Base-by-base conservation (phyloP, 2,888 invertebrate species). In the Brenthis ino region DNA sequence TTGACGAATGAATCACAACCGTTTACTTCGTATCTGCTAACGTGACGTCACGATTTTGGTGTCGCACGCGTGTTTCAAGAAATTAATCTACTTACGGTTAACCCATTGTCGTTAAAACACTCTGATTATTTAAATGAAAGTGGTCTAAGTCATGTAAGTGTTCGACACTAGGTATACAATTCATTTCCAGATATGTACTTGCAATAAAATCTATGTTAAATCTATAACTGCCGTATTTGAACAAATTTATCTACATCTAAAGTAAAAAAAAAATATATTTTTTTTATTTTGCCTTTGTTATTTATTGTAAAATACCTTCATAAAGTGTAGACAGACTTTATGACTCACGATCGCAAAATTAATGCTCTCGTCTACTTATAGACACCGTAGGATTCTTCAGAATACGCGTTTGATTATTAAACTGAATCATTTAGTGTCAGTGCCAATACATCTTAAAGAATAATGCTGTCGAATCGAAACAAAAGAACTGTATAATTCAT, bases 41-140 rank as follows among this genome's bases (percentile, higher is more conserved):
- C 89, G 91, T 91, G 92, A 91, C 90, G 89, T 90, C 92, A 92
- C 91, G 92, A 91, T 80, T 82, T 77, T 72, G 76, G 76, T 85
- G 89, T 88, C 87, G 88, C 91, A 90, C 90, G 91, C 86, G 85
- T 16, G 47, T 64, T 47, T 69, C 69, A 69, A 47, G 61, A 43
- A 64, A 53, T 68, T 64, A 68, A 51, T 64, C 63, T 68, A 43
- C 51, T 47, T 64, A 55, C 11, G 37, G n/a, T 64, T 55, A 24
- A 55, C 55, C 64, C 47, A 64, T 48, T 55, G 47, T 64, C 43
- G 16, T 48, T 64, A 55, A 60, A n/a, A 50, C 28, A 48, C 48
- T 14, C 12, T 24, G 24, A n/a, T 48, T 60, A 50, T 28, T 60
- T 14, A 47, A 58, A 60, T 48, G 12, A n/a, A 60, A 43, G 11